Conservation (phyloP, 2,888 invertebrate species). For the Marronus borbonicus region DNA sequence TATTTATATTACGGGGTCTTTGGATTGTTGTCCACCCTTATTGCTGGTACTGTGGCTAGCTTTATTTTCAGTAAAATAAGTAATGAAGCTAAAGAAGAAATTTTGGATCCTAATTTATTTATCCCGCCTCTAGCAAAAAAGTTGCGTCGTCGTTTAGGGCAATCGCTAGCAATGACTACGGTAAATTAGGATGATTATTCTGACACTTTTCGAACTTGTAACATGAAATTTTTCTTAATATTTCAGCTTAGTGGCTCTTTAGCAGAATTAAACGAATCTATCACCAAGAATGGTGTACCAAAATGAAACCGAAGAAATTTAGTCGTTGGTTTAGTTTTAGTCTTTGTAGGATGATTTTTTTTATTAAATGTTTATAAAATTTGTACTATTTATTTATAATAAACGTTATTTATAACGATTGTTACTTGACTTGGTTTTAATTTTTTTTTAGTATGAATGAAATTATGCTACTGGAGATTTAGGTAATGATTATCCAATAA, state of each 20-base stretch:
- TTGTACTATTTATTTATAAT: conserved; percentile 45
- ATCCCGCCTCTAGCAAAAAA: conserved; percentile 42
- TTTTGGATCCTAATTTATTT: conserved; percentile 52
- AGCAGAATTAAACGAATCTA: conserved; percentile 19
- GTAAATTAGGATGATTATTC: conserved; percentile 3
- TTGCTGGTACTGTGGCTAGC: conserved; percentile 73
- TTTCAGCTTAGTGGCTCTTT: conserved; percentile 42
- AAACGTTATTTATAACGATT: conserved; percentile 6
- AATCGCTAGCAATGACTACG: conserved; percentile 30
- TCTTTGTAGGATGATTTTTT: conserved; percentile 11
- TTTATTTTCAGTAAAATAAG: conserved; percentile 60
- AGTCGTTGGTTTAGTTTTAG: background rate
- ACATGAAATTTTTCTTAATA: background rate
- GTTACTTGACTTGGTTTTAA: background rate
- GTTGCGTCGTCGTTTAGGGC: conserved; percentile 25
- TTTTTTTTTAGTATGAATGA: background rate
- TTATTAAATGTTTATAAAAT: conserved; percentile 29
- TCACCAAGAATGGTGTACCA: conserved; percentile 13
- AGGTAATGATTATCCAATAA: no score
- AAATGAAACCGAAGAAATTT: background rate
- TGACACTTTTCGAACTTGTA: background rate
- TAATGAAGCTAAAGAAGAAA: conserved; percentile 37
- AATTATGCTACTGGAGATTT: background rate
- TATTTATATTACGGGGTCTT: conserved; percentile 82
- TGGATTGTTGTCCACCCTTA: conserved; percentile 72